Percentiles rank a stretch among this genome's conserved stretches.
These are phyloP conservation scores for Aviceda subcristata DNA, from an alignment of 2,113 vertebrate genomes.

Conservation along the genomic window DNA sequence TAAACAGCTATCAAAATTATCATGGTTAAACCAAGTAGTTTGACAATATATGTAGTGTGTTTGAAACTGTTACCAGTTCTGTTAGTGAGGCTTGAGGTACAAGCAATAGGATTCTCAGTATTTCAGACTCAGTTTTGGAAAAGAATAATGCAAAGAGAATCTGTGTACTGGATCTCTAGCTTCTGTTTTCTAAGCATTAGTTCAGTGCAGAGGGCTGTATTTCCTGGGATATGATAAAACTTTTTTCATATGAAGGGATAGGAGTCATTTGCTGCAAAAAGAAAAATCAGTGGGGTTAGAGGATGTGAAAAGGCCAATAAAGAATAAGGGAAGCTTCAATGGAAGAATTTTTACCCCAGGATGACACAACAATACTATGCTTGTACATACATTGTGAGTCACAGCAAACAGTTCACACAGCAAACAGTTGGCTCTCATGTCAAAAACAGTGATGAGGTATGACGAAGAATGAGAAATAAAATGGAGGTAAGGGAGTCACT, in stretches of 20 bases:
- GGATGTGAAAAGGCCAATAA: neutral
- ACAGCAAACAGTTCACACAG: neutral
- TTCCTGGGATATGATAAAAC: neutral
- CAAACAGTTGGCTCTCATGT: neutral
- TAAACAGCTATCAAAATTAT: neutral
- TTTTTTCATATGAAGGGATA: neutral
- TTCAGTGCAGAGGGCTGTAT: neutral
- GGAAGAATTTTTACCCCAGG: neutral
- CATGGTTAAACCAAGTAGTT: neutral
- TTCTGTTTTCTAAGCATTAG: neutral
- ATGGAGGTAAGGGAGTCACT: neutral
- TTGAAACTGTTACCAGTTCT: neutral
- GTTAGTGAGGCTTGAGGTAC: neutral
- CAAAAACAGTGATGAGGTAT: neutral
- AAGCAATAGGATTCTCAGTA: neutral
- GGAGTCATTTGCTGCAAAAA: neutral
- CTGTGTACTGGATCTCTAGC: neutral
- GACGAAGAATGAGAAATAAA: neutral
- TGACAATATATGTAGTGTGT: neutral
- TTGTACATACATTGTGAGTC: neutral
- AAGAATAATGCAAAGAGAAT: neutral
- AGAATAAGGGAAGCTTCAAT: neutral
- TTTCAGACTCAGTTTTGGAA: neutral
- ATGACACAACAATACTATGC: neutral
- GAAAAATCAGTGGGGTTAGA: neutral